Conservation (phyloP, 2,797 vertebrate species). For the Echeneis naucrates region DNA sequence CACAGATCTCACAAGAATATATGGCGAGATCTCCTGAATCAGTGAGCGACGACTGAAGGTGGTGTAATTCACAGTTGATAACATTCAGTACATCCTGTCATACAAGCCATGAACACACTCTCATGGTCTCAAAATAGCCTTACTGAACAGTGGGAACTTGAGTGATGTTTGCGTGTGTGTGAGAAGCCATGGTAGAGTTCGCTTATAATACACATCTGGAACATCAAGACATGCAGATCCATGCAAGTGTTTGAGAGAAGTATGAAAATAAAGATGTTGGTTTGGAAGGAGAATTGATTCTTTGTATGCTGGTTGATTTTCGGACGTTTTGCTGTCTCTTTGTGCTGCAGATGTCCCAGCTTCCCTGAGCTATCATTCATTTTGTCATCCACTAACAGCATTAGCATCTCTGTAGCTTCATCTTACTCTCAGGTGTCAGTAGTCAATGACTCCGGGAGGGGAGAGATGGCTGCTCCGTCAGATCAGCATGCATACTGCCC, state of each 20-base stretch:
- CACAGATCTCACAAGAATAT: conserved; percentile 59
- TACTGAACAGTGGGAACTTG: conserved; percentile 29
- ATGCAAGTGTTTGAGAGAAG: conserved; percentile 38
- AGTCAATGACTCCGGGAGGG: conserved; percentile 21
- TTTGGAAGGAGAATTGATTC: conserved; percentile 2
- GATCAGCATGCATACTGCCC: conserved; percentile 16
- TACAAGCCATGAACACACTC: conserved; percentile 66
- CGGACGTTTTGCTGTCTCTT: conserved; percentile 4
- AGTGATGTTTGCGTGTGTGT: conserved; percentile 22
- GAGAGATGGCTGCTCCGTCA: conserved; percentile 29
- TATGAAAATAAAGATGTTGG: conserved; percentile 3
- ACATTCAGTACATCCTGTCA: conserved; percentile 74
- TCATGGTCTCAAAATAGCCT: conserved; percentile 51
- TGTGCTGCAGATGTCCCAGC: neutral
- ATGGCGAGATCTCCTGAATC: conserved; percentile 50
- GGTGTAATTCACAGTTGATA: conserved; percentile 74
- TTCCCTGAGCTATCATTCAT: conserved; percentile 3
- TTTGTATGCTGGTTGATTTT: neutral
- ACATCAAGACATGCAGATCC: conserved; percentile 52
- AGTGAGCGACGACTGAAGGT: conserved; percentile 48
- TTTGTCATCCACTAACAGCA: conserved; percentile 30
- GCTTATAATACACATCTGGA: conserved; percentile 37
- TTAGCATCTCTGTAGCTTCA: conserved; percentile 24
- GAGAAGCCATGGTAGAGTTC: conserved; percentile 8
- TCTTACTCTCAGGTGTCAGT: conserved; percentile 40